Percentiles rank a stretch among this genome's conserved stretches.
phyloP scores from a whole-genome alignment of 2,888 invertebrate species.

The Andricus quercusramuli region DNA sequence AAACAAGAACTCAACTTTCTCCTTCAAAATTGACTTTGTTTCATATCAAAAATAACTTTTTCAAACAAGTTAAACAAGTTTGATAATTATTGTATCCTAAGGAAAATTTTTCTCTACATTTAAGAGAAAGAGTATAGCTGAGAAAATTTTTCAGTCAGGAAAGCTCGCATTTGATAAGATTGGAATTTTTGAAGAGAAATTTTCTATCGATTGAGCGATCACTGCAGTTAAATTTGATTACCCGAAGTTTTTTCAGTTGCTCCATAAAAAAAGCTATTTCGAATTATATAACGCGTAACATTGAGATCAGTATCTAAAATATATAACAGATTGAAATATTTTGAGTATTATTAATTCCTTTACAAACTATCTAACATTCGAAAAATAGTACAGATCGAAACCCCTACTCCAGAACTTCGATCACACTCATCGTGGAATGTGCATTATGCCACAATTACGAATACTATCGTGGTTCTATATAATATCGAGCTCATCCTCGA shows the following conservation, averaged over 20 bases:
- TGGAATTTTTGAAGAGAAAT: not conserved
- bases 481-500: slow-evolving; percentile 1
- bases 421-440: slow-evolving; percentile 44
- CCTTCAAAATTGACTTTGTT: not conserved
- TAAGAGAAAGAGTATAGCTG: not conserved
- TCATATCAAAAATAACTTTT: not conserved
- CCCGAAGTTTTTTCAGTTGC: not conserved
- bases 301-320: slow-evolving; percentile 72
- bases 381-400: slow-evolving; percentile 57
- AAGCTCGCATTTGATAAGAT: not conserved
- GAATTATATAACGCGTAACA: slow-evolving; percentile 54
- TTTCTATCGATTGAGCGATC: slow-evolving; percentile 1
- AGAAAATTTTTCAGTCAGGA: not conserved
- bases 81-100: not conserved
- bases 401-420: not conserved
- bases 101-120: not conserved
- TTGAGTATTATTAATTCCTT: slow-evolving; percentile 66
- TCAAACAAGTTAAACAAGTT: not conserved
- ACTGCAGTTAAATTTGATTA: not conserved
- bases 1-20: not conserved
- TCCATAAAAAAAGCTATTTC: slow-evolving; percentile 51
- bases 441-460: slow-evolving; percentile 38
- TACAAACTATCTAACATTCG: slow-evolving; percentile 63
- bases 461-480: slow-evolving; percentile 37
- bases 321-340: slow-evolving; percentile 64